phyloP scores from a whole-genome alignment of 2,888 invertebrate genomes.

The Saturnia japonica region DNA sequence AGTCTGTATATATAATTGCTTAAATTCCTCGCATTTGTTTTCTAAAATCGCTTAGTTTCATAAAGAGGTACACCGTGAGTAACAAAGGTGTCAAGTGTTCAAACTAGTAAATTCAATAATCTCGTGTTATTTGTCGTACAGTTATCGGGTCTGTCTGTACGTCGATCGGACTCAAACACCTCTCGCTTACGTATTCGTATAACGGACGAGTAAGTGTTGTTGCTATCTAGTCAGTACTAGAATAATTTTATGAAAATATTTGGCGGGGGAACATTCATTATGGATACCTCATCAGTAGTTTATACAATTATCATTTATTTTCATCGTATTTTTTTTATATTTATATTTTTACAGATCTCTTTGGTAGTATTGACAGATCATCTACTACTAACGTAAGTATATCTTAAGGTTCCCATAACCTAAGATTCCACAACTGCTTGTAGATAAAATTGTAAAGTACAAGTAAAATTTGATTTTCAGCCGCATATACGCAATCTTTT shows the following conservation, averaged over 20 bases:
- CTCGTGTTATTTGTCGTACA: conserved; percentile 36
- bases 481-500: no score
- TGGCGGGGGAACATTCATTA: conserved; percentile 1
- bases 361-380: no score
- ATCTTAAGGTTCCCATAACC: not conserved
- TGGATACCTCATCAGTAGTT: conserved; percentile 2
- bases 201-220: conserved; percentile 14
- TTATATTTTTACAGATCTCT: no score
- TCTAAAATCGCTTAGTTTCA: not conserved
- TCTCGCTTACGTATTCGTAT: conserved; percentile 16
- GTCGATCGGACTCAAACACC: conserved; percentile 23
- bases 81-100: conserved; percentile 31
- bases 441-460: no score
- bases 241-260: conserved; percentile 11
- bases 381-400: not conserved
- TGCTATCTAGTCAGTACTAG: not conserved
- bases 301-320: not conserved
- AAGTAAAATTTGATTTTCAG: no score
- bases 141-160: conserved; percentile 33
- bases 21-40: not conserved
- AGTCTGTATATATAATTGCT: not conserved
- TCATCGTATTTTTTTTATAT: not conserved
- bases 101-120: conserved; percentile 44
- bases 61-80: conserved; percentile 25
- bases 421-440: not conserved